Percentiles rank a stretch among this genome's conserved stretches.
Conservation (phyloP, 2,113 vertebrate genomes). For the Sceloporus undulatus region DNA sequence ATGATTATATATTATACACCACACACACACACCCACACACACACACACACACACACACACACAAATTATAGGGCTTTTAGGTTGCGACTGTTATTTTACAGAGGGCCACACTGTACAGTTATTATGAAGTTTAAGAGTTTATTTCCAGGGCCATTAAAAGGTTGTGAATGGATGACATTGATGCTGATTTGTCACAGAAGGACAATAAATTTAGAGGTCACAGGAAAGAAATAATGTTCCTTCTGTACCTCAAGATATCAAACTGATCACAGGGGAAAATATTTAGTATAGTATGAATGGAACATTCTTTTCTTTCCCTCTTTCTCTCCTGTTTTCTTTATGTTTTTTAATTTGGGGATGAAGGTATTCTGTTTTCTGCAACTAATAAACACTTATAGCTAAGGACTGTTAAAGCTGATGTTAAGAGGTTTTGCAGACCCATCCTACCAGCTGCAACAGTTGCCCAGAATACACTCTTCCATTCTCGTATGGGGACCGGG, state of each 20-base stretch:
- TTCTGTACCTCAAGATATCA: conserved; percentile 70
- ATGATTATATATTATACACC: too few relatives aligned
- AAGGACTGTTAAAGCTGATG: conserved; percentile 71
- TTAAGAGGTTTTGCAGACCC: conserved; percentile 59
- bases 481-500: too few relatives aligned
- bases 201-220: conserved; percentile 78
- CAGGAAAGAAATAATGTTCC: conserved; percentile 77
- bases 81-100: conserved; percentile 83
- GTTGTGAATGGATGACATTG: conserved; percentile 83
- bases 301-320: not conserved
- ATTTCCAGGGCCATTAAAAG: conserved; percentile 81
- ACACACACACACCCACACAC: not conserved
- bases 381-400: conserved; percentile 71
- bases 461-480: not conserved
- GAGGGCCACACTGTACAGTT: conserved; percentile 81
- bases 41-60: conserved; percentile 38
- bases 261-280: conserved; percentile 76
- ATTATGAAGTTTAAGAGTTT: conserved; percentile 80
- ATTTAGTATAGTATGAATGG: not conserved
- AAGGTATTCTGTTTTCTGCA: conserved; percentile 71
- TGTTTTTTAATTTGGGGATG: not conserved
- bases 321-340: conserved; percentile 1
- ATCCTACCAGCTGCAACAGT: not conserved
- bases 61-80: conserved; percentile 75
- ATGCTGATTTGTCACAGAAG: conserved; percentile 80